phyloP scores from a whole-genome alignment of 2,113 vertebrate genomes.

The Forbesichthys agassizii region DNA sequence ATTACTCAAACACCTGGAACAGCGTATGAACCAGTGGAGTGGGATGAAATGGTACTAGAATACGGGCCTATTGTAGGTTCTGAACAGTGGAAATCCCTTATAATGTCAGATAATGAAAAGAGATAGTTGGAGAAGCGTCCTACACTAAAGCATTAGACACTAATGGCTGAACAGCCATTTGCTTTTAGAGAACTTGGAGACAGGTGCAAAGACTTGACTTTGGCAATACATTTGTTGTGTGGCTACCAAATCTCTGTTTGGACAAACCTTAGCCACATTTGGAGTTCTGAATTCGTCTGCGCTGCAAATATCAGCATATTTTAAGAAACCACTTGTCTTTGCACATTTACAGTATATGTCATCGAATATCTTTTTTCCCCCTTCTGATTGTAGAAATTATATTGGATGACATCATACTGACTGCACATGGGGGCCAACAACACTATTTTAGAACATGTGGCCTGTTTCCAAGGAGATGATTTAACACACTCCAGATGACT shows the following conservation, averaged over 20 bases:
- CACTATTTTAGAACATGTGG: conserved; percentile 66
- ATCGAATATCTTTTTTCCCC: conserved; percentile 52
- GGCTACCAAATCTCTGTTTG: conserved; percentile 28
- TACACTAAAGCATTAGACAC: not conserved
- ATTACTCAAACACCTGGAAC: conserved; percentile 55
- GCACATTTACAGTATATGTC: conserved; percentile 55
- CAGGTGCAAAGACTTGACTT: conserved; percentile 45
- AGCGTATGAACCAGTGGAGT: conserved; percentile 34
- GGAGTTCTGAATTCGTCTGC: conserved; percentile 45
- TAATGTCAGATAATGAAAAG: not conserved
- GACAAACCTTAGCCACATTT: conserved; percentile 53
- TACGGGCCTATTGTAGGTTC: too few species aligned
- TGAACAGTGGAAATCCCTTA: too few species aligned
- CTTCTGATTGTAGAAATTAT: conserved; percentile 63
- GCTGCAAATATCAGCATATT: conserved; percentile 57
- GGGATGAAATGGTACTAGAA: not conserved
- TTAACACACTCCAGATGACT: conserved; percentile 72
- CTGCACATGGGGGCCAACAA: conserved; percentile 69
- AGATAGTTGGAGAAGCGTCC: not conserved
- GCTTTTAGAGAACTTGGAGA: conserved; percentile 21
- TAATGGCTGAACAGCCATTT: not conserved
- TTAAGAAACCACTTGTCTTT: conserved; percentile 55
- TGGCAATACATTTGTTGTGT: conserved; percentile 41
- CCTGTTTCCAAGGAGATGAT: conserved; percentile 69
- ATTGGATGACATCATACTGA: conserved; percentile 71